Evolutionary conservation across 2,888 invertebrate species (phyloP), one percentile per base, ranked within the genome.

Genomic region (Subacronicta megacephala): DNA sequence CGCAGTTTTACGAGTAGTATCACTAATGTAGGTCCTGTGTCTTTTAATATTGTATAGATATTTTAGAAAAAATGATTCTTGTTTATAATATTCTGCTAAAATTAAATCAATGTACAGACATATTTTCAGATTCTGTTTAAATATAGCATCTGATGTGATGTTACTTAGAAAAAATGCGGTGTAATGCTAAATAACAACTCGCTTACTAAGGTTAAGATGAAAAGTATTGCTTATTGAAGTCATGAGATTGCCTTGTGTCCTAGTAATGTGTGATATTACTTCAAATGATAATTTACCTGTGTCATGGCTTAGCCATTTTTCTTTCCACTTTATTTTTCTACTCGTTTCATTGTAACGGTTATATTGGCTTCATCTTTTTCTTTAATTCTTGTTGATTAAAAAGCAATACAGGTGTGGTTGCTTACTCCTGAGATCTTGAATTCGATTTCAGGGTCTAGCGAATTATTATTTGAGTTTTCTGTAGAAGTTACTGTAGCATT

Each of bases 131-230:
- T n/a, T n/a, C 1, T n/a, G 3, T 1, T 31, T 37, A 37, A n/a
- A 9, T 15, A 29, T n/a, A 29, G 37, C 38, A 42, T 60, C 42
- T 41, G 26, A 10, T 20, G 45, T 40, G 49, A 59, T 45, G 35
- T 12, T 29, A 23, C 26, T 31, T 13, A 49, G 46, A 55, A 71
- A 54, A 69, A 63, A 57, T 73, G 70, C 70, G 18, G 13, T 50
- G 50, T 62, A 73, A 56, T 55, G 64, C 41, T 31, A 69, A 52
- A 59, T 70, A 70, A 63, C 47, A 16, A 54, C 18, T 35, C 16
- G 18, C 53, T 31, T 12, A 37, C 17, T 54, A 51, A 61, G 68
- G 62, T 52, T 50, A 47, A 18, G 42, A 57, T 56, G 64, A 73
- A 73, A 69, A 67, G 37, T 55, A 57, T 50, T 47, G 46, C 20